Evolutionary conservation across 1,140 invertebrate species (phyloP), one percentile per base, ranked within the genome.

Genomic region (Brachionus koreanus): DNA sequence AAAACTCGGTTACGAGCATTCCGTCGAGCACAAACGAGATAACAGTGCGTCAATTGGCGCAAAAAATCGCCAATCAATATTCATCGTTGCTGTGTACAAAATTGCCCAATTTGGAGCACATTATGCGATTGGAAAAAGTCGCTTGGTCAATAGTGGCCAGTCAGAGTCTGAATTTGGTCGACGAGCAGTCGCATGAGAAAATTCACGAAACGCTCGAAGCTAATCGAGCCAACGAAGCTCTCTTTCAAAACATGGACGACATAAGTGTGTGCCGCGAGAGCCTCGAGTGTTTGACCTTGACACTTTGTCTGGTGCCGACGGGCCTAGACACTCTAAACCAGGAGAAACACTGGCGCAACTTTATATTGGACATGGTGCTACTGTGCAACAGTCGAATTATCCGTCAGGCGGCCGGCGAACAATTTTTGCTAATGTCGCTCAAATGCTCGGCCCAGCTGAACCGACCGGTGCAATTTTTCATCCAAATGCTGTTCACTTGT

Each of bases 271-370:
- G 95, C 86, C 93, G 94, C 85, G 95, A 98, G 89, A 94, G 94
- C 25, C 89, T 98, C 84, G 95, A 98, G 89, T 92, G 95, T 33
- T 89, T 98, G 61, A 95, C 94, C n/a, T 91, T 96, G 76, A 93
- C 93, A 84, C 91, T 97, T 85, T 92, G 94, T 33, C 88, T 97
- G 7, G 94, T 94, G 88, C 93, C 94, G 5, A 91, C 91, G 63
- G 92, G 92, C 72, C 88, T 96, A 63, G 93, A 95, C 82, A 90
- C 90, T 13, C 87, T 94, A 0, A 90, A 90, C 82, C 91, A 91
- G 84, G 93, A 95, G 84, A 90, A 92, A 81, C 92, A 92, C 88
- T 93, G 94, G 93, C 92, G 94, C 83, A 91, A 92, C 33, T 95
- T 96, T 86, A 92, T 96, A 16, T 93, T 96, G 83, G 95, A 96